Conservation (phyloP, 2,113 vertebrate species). For the Ornithorhynchus anatinus region DNA sequence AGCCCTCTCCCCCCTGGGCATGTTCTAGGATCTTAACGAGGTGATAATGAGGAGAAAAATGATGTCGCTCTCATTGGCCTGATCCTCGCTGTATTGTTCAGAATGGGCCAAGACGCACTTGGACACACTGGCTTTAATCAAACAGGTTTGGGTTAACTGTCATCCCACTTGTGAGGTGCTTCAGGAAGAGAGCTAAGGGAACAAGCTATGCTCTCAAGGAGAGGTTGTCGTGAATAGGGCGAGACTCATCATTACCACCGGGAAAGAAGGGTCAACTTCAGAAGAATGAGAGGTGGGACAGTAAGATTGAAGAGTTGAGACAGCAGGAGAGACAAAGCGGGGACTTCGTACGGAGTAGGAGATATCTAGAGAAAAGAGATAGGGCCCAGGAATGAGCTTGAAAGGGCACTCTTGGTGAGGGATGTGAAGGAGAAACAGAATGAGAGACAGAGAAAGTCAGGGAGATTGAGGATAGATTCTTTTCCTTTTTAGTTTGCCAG, state of each 20-base stretch:
- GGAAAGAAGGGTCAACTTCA: not conserved
- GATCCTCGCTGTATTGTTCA: slow-evolving; percentile 44
- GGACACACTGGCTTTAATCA: slow-evolving; percentile 51
- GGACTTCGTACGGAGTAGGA: not conserved
- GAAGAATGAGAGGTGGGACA: too few relatives aligned
- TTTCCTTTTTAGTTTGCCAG: too few relatives aligned
- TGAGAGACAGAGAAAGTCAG: too few relatives aligned
- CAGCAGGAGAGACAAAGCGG: too few relatives aligned
- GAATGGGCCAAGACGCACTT: not conserved
- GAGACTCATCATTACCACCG: not conserved
- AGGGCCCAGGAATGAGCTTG: too few relatives aligned
- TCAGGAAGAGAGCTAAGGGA: not conserved
- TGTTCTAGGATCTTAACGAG: slow-evolving; percentile 65
- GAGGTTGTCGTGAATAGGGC: not conserved
- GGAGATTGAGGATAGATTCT: too few relatives aligned
- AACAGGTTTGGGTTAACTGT: slow-evolving; percentile 52
- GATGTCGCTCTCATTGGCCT: slow-evolving; percentile 56
- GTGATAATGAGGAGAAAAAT: slow-evolving; percentile 67
- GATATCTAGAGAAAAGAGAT: not conserved
- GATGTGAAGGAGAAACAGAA: too few relatives aligned
- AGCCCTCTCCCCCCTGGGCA: slow-evolving; percentile 61
- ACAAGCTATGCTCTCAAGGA: slow-evolving; percentile 3
- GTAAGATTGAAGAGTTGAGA: not conserved
- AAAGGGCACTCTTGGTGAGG: too few relatives aligned
- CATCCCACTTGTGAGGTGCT: slow-evolving; percentile 25